Percentiles rank a stretch among this genome's conserved stretches.
phyloP scores from a whole-genome alignment of 2,797 vertebrate species.

The Cossypha polioptera region DNA sequence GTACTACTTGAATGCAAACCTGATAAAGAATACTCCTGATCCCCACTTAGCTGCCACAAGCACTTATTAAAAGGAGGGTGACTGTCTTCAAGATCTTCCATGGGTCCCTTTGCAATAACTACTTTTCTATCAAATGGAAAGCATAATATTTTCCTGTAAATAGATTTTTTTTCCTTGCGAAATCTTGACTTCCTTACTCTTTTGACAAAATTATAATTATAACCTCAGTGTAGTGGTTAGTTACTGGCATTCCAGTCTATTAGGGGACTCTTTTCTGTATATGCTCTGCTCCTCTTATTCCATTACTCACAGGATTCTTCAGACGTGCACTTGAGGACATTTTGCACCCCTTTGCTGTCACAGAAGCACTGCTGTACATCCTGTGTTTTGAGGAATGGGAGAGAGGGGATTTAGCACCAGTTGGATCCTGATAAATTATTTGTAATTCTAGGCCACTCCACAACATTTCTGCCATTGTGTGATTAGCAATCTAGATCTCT shows the following conservation, averaged over 20 bases:
- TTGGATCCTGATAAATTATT: constrained; percentile 53
- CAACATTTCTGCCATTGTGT: constrained; percentile 49
- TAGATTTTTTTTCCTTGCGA: constrained; percentile 71
- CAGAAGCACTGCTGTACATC: not conserved
- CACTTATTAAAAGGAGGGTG: constrained; percentile 79
- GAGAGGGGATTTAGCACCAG: not conserved
- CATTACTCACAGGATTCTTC: constrained; percentile 1
- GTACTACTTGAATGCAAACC: constrained; percentile 90
- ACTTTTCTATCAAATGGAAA: constrained; percentile 80
- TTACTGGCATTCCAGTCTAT: not conserved
- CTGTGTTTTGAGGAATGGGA: constrained; percentile 1
- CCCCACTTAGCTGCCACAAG: constrained; percentile 85
- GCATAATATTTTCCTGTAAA: constrained; percentile 78
- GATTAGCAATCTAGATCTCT: constrained; percentile 72
- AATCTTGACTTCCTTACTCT: constrained; percentile 72
- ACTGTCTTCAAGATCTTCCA: constrained; percentile 76
- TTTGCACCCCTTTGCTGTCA: constrained; percentile 8
- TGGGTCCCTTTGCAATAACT: constrained; percentile 78
- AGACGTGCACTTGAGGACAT: not conserved
- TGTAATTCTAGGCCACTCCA: constrained; percentile 48
- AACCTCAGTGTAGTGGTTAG: constrained; percentile 55
- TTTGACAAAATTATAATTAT: constrained; percentile 72
- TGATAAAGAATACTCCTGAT: constrained; percentile 93
- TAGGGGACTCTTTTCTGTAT: not conserved
- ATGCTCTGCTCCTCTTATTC: constrained; percentile 17